Conservation (phyloP, 2,888 invertebrate genomes). For the Lochmaea capreae region DNA sequence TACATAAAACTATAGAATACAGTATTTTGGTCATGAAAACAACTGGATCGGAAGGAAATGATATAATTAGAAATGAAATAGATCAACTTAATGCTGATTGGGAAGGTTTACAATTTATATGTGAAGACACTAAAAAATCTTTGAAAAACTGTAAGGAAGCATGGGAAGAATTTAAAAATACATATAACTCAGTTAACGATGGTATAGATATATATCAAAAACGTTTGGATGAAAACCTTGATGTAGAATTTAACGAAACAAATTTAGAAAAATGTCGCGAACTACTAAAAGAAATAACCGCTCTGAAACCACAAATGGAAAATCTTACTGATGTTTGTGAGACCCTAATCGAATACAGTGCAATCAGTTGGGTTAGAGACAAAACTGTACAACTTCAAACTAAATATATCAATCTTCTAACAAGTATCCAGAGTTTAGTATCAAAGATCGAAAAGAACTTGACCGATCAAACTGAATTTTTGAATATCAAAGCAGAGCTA, state of each 20-base stretch:
- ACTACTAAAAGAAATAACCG: slow-evolving; percentile 80
- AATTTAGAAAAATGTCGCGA: slow-evolving; percentile 81
- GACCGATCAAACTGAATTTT: slow-evolving; percentile 90
- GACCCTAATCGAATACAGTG: slow-evolving; percentile 86
- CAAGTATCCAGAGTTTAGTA: slow-evolving; percentile 83
- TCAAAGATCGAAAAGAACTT: slow-evolving; percentile 90
- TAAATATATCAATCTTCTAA: slow-evolving; percentile 81
- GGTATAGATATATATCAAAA: slow-evolving; percentile 80
- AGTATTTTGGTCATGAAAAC: slow-evolving; percentile 81
- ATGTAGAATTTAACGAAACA: slow-evolving; percentile 79
- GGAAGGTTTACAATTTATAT: slow-evolving; percentile 82
- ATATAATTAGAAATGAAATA: slow-evolving; percentile 83
- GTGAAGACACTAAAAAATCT: slow-evolving; percentile 80
- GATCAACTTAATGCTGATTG: slow-evolving; percentile 84
- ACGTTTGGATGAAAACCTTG: slow-evolving; percentile 72
- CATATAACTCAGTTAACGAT: slow-evolving; percentile 77
- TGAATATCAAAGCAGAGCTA: slow-evolving; percentile 86
- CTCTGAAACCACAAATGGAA: slow-evolving; percentile 82
- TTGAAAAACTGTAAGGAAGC: slow-evolving; percentile 81
- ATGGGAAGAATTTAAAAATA: slow-evolving; percentile 84
- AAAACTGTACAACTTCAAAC: slow-evolving; percentile 87
- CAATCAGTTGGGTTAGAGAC: slow-evolving; percentile 86
- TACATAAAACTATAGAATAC: slow-evolving; percentile 78
- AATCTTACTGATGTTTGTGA: slow-evolving; percentile 90
- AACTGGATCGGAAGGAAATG: slow-evolving; percentile 86